Base-by-base conservation (phyloP, 1,140 invertebrate genomes). In the Brachionus calyciflorus region DNA sequence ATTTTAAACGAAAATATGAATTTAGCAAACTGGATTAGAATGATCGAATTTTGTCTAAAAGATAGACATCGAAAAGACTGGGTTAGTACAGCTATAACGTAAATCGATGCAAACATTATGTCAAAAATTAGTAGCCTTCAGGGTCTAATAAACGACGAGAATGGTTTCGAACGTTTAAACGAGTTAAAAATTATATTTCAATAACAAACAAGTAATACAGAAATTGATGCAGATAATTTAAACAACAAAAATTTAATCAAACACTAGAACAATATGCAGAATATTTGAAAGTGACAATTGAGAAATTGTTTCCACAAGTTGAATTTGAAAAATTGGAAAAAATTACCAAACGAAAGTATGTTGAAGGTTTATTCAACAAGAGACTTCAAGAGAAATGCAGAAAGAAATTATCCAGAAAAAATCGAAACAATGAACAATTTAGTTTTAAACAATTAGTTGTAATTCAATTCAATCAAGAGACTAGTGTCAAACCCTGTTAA, bases 291-390 rank as follows among this genome's bases (percentile, higher is more conserved):
- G 46, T 48, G 46, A 48, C 46, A 17, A 48, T 48, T 48, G 46
- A 48, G 19, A 48, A 48, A 48, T 48, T 28, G 51, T 28, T 28
- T 14, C 51, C 51, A 55, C 51, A 12, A 55, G 51, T 55, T 55
- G 51, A 55, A 55, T 55, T 55, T 28, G 51, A 55, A 55, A 55
- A 55, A 26, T 26, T 55, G 24, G 51, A 55, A 55, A 55, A 55
- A 55, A 55, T 55, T 7, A 55, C 30, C 51, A 55, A 55, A 55
- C 24, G 51, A 55, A 55, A 55, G 51, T 55, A 55, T 55, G 51
- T 55, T 26, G 51, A 55, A 55, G 51, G 51, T 26, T 26, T 55
- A 26, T 55, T 55, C 51, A 55, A 55, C 51, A 55, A 4, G 30
- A 55, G 51, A 55, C 51, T 55, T 14, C 24, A 55, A 55, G 51